phyloP scores from a whole-genome alignment of 2,797 vertebrate genomes.

The Trematomus bernacchii region DNA sequence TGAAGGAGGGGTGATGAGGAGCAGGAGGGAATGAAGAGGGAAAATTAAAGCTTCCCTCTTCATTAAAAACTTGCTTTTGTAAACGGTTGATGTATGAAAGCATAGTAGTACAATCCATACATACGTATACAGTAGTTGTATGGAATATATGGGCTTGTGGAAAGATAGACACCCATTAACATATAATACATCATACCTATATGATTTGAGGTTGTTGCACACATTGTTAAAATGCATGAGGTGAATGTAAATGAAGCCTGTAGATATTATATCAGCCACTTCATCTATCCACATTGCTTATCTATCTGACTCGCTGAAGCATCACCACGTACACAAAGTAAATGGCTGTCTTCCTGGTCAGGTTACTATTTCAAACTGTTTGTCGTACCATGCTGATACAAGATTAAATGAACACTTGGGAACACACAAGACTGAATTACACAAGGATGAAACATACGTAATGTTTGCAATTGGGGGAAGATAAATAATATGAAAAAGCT shows the following conservation, averaged over 20 bases:
- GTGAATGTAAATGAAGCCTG: constrained; percentile 17
- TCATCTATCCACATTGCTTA: constrained; percentile 13
- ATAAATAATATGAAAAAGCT: background rate
- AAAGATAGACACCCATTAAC: constrained; percentile 14
- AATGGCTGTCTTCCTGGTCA: background rate
- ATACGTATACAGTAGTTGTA: background rate
- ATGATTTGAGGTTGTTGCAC: background rate
- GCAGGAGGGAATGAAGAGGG: constrained; percentile 5
- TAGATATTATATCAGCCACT: constrained; percentile 9
- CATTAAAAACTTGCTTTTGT: constrained; percentile 15
- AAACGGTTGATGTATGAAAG: constrained; percentile 1
- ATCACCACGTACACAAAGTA: constrained; percentile 1
- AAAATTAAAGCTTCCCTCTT: background rate
- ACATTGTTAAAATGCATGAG: constrained; percentile 9
- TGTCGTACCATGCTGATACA: background rate
- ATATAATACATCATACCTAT: background rate
- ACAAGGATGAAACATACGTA: background rate
- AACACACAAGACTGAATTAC: background rate
- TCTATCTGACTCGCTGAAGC: constrained; percentile 15
- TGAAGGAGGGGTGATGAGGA: constrained; percentile 6
- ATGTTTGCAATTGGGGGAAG: background rate
- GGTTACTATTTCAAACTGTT: constrained; percentile 7
- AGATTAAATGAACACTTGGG: background rate
- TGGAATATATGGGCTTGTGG: background rate
- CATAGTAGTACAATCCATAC: background rate